phyloP scores from a whole-genome alignment of 1,140 invertebrate species.

The Centruroides vittatus region DNA sequence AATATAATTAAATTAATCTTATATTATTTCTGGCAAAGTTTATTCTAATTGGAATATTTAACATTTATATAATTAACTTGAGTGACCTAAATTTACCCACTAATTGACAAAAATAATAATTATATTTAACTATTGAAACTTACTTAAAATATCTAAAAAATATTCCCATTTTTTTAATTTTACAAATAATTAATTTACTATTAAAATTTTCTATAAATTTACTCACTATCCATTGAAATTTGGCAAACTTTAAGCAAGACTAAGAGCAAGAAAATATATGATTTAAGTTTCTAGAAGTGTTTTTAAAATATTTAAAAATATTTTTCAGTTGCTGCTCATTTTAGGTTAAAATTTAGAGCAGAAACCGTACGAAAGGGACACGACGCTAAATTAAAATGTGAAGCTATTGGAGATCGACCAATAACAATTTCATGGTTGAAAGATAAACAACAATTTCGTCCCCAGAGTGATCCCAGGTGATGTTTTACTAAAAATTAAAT shows the following conservation, averaged over 20 bases:
- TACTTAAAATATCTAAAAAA: neutral
- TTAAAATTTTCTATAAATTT: too few relatives aligned
- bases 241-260: neutral
- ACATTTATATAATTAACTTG: too few relatives aligned
- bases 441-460: conserved; percentile 19
- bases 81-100: too few relatives aligned
- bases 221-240: too few relatives aligned
- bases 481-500: neutral
- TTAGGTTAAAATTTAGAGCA: conserved; percentile 19
- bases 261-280: neutral
- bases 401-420: conserved; percentile 32
- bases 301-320: neutral
- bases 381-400: conserved; percentile 30
- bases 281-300: neutral
- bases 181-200: too few relatives aligned
- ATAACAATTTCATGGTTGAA: conserved; percentile 30
- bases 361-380: conserved; percentile 22
- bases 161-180: neutral
- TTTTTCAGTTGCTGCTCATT: conserved; percentile 21
- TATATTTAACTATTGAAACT: too few relatives aligned
- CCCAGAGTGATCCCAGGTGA: conserved; percentile 11
- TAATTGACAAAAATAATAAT: too few relatives aligned
- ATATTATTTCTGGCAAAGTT: too few relatives aligned
- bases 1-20: too few relatives aligned
- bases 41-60: too few relatives aligned